Percentiles rank a stretch among this genome's conserved stretches.
phyloP scores from a whole-genome alignment of 2,113 vertebrate species.

The Ctenodactylus gundi region DNA sequence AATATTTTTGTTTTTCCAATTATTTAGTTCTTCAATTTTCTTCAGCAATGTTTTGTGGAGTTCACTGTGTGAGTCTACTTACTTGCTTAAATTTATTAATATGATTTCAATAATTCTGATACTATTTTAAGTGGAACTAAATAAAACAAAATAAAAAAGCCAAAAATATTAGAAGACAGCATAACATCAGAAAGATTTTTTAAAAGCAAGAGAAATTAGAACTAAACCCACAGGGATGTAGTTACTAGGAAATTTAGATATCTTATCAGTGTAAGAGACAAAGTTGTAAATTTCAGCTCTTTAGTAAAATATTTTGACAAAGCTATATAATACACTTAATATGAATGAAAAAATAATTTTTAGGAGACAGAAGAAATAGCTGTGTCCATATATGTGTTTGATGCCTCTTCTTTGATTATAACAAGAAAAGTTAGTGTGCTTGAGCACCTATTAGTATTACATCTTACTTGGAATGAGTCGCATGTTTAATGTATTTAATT shows the following conservation, averaged over 20 bases:
- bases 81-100: background rate
- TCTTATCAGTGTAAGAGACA: background rate
- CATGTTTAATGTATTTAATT: background rate
- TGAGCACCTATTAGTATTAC: background rate
- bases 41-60: background rate
- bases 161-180: background rate
- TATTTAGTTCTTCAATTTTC: background rate
- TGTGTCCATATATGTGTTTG: background rate
- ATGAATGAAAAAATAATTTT: background rate
- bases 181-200: background rate
- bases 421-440: background rate
- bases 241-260: background rate
- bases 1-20: background rate
- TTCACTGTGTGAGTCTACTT: background rate
- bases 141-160: background rate
- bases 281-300: background rate
- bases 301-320: background rate
- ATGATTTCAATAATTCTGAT: background rate
- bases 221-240: background rate
- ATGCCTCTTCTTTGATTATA: background rate
- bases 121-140: background rate
- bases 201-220: background rate
- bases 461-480: background rate
- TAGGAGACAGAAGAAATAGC: background rate
- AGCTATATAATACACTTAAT: background rate